Evolutionary conservation across 2,797 vertebrate genomes (phyloP).

Genomic region (Threskiornis aethiopicus): DNA sequence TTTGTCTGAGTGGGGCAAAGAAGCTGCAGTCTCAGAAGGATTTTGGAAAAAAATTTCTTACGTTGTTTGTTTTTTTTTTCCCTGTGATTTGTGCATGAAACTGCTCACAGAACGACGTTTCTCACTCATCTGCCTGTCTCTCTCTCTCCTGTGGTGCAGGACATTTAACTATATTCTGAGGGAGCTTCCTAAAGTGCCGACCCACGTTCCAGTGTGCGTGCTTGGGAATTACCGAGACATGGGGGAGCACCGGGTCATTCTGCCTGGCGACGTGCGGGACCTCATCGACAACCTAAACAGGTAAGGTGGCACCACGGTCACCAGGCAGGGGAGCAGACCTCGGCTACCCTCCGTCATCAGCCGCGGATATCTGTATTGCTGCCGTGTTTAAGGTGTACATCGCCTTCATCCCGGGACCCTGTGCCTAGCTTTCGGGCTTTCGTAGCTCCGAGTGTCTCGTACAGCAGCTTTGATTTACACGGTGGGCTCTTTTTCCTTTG

Average conservation of each 20-base stretch:
- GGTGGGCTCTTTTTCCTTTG: background rate
- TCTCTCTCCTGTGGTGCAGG: slow-evolving; percentile 73
- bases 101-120: background rate
- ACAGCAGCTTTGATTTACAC: background rate
- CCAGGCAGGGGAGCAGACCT: background rate
- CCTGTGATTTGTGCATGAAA: background rate
- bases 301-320: slow-evolving; percentile 40
- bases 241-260: slow-evolving; percentile 94
- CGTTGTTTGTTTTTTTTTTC: background rate
- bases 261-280: slow-evolving; percentile 90
- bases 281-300: slow-evolving; percentile 90
- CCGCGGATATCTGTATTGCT: fast-evolving
- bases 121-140: background rate
- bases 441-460: fast-evolving
- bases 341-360: background rate
- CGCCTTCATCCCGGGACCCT: fast-evolving
- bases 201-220: slow-evolving; percentile 94
- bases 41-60: background rate
- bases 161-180: slow-evolving; percentile 95
- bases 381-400: fast-evolving
- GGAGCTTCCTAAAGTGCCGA: slow-evolving; percentile 95
- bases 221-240: slow-evolving; percentile 97
- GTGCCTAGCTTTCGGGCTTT: background rate
- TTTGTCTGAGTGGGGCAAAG: background rate
- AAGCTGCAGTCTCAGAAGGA: background rate